Conservation (phyloP, 1,140 invertebrate genomes). For the Bombus fervidus region DNA sequence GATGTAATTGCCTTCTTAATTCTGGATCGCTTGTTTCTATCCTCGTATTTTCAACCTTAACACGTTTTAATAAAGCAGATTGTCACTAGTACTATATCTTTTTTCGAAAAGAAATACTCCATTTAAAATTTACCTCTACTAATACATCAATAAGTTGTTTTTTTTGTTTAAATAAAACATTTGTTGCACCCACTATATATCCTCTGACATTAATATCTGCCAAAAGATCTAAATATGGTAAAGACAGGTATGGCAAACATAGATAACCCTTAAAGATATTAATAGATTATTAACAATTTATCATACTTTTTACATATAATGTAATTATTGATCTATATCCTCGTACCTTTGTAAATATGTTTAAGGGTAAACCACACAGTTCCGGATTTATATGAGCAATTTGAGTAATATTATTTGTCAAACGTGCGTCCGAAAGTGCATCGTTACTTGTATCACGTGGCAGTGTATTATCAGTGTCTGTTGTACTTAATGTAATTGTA, state of each 20-base stretch:
- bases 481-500: conserved; percentile 74
- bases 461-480: conserved; percentile 82
- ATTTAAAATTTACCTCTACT: conserved; percentile 87
- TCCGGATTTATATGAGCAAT: conserved; percentile 86
- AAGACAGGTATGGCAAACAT: conserved; percentile 97
- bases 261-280: conserved; percentile 89
- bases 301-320: not conserved
- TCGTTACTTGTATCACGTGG: conserved; percentile 85
- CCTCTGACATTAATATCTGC: conserved; percentile 94
- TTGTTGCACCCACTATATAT: conserved; percentile 98
- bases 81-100: not conserved
- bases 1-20: conserved; percentile 90
- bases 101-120: conserved; percentile 20
- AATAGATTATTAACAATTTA: conserved; percentile 6
- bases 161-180: conserved; percentile 98
- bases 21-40: conserved; percentile 95
- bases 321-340: not conserved
- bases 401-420: conserved; percentile 81
- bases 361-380: conserved; percentile 93
- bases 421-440: conserved; percentile 83
- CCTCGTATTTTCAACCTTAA: conserved; percentile 88
- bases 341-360: conserved; percentile 92
- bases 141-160: conserved; percentile 95
- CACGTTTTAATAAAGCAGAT: conserved; percentile 1
- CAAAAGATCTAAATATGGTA: conserved; percentile 97